Conservation (phyloP, 2,797 vertebrate species). For the Carapus acus region DNA sequence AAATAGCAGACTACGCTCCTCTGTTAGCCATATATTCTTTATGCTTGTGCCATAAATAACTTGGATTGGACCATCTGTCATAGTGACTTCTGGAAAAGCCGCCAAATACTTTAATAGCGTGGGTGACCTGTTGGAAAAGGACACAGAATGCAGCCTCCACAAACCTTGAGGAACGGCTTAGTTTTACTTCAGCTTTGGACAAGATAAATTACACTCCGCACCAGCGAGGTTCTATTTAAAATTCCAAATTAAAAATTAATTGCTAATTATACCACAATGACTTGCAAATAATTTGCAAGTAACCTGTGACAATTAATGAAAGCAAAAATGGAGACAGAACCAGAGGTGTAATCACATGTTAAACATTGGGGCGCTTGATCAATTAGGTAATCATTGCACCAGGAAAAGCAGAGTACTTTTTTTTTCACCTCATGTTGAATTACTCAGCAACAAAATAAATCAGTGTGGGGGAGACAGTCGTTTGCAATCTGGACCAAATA, state of each 20-base stretch:
- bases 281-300: conserved; percentile 57
- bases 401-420: conserved; percentile 59
- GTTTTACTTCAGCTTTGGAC: conserved; percentile 22
- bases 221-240: conserved; percentile 37
- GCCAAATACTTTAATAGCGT: too few relatives aligned
- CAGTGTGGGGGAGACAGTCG: conserved; percentile 29
- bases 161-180: conserved; percentile 1
- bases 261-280: conserved; percentile 53
- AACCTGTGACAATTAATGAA: conserved; percentile 55
- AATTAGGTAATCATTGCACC: conserved; percentile 62
- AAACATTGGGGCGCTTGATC: conserved; percentile 53
- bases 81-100: too few relatives aligned
- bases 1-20: too few relatives aligned
- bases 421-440: conserved; percentile 50
- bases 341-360: conserved; percentile 33
- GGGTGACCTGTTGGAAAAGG: background rate
- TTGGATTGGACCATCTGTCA: too few relatives aligned
- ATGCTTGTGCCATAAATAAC: too few relatives aligned
- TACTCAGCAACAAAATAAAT: conserved; percentile 19
- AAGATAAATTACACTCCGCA: conserved; percentile 17
- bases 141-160: background rate
- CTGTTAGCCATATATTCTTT: too few relatives aligned
- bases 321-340: conserved; percentile 40
- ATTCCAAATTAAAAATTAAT: conserved; percentile 49
- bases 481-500: conserved; percentile 27